Base-by-base conservation (phyloP, 2,113 vertebrate genomes). In the Engystomops pustulosus region DNA sequence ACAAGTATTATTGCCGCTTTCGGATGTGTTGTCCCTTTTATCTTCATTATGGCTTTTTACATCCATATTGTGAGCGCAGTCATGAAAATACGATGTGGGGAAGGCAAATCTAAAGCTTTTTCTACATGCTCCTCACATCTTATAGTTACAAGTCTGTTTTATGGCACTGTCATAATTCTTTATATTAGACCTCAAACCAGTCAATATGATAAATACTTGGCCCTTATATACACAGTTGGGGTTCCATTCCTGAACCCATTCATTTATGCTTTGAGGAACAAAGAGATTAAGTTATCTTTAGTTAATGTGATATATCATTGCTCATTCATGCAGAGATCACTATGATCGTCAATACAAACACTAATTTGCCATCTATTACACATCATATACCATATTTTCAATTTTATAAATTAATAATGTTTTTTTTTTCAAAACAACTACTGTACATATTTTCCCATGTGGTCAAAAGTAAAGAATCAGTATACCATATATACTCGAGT, bases 181-280 rank as follows among this genome's bases (percentile, higher is more conserved):
- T 81, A 81, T 30, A 55, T 81, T 14, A 55, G 47, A 7, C 62
- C 80, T 36, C 27, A 32, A 41, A 17, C 1, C 20, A 55, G 30
- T 15, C n/a, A 81, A 11, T 53, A 70, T 55, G 79, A 81, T 30
- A 81, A 81, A 17, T 81, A 51, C 15, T 3, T 81, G 23, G 79
- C 79, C 3, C 65, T 81, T 14, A 51, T 53, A 34, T 81, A 81
- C 67, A 70, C 65, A 12, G 67, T 81, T 20, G 18, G 70, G 12
- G 70, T 68, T 9, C 79, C 79, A 55, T 32, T 81, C 7, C 18
- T 81, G 8, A 81, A 81, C 32, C 65, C 67, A 36, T 70, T 81
- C n/a, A 81, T 81, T 27, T 81, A 81, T 41, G 60, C 65, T 1
- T 8, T 41, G 38, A 41, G 38, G 38, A 41, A 41, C 38, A 41